Conservation (phyloP, 2,113 vertebrate species). For the Sciurus niger region DNA sequence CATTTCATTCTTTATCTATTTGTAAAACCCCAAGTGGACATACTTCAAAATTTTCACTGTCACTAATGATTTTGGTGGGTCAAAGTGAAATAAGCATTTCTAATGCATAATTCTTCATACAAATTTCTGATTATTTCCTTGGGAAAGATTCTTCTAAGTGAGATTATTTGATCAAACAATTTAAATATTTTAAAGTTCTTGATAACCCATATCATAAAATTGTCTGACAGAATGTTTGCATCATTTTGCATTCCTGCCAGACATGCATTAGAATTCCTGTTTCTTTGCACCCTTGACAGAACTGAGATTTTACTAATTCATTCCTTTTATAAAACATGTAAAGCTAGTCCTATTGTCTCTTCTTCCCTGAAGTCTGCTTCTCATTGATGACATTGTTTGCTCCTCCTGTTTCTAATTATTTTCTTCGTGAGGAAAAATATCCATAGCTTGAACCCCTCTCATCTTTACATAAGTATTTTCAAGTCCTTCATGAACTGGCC, state of each 20-base stretch:
- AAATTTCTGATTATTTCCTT: conserved; percentile 48
- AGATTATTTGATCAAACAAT: not conserved
- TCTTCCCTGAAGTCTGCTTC: not conserved
- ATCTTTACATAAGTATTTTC: not conserved
- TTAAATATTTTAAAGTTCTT: conserved; percentile 43
- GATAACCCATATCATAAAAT: not conserved
- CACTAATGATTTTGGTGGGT: not conserved
- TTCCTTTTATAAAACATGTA: not conserved
- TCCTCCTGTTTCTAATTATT: not conserved
- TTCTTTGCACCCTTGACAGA: not conserved
- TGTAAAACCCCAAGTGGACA: not conserved
- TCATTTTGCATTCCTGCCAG: not conserved
- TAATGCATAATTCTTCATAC: not conserved
- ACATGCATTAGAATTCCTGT: not conserved
- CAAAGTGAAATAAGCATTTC: not conserved
- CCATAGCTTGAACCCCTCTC: not conserved
- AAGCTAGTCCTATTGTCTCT: not conserved
- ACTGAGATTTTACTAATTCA: not conserved
- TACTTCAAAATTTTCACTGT: not conserved
- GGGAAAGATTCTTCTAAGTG: not conserved
- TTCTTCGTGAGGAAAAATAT: not conserved
- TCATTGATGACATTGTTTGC: not conserved
- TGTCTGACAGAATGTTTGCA: not conserved
- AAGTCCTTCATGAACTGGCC: not conserved
- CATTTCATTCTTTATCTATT: not conserved